Base-by-base conservation (phyloP, 1,140 invertebrate genomes). In the Homalodisca vitripennis region DNA sequence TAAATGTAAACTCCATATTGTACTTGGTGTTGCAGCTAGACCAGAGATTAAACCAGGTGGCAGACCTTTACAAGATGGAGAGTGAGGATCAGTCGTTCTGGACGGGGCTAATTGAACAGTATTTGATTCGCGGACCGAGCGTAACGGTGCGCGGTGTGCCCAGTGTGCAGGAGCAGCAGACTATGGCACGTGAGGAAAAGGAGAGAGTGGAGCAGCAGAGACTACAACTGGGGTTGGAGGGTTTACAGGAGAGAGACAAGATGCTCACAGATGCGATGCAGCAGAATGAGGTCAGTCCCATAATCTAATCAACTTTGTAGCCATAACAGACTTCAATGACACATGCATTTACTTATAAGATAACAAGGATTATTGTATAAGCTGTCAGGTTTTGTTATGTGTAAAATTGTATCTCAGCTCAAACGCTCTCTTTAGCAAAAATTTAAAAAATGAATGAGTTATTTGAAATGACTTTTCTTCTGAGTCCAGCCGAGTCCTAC, bases 11-110 rank as follows among this genome's bases (percentile, higher is more conserved):
- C n/a, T n/a, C n/a, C n/a, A n/a, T n/a, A n/a, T n/a, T n/a, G n/a
- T n/a, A n/a, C n/a, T n/a, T n/a, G n/a, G n/a, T n/a, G 67, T 83
- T 81, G n/a, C 75, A 93, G 88, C 82, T 95, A 31, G 80, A 90
- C 31, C 79, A 84, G 22, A 82, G 92, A 69, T 79, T 94, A 57
- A 92, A 95, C 78, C 86, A 88, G 34, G 84, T 92, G 63, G 77
- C 82, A 53, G 81, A 85, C 51, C 80, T 92, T 20, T 81, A 87
- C 53, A 84, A 84, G 70, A 80, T 95, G 66, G 75, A 86, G 62
- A 76, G 79, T 24, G 88, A 94, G 77, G 79, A 84, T 2, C 77
- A 82, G 17, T 78, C 82, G 0, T 96, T 86, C 78, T 97, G 94
- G 94, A 74, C 86, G 0, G 78, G 83, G 31, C 79, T 96, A 3